These are phyloP conservation scores for Ispidina picta DNA, from an alignment of 2,797 vertebrate genomes.

Conservation along the genomic window DNA sequence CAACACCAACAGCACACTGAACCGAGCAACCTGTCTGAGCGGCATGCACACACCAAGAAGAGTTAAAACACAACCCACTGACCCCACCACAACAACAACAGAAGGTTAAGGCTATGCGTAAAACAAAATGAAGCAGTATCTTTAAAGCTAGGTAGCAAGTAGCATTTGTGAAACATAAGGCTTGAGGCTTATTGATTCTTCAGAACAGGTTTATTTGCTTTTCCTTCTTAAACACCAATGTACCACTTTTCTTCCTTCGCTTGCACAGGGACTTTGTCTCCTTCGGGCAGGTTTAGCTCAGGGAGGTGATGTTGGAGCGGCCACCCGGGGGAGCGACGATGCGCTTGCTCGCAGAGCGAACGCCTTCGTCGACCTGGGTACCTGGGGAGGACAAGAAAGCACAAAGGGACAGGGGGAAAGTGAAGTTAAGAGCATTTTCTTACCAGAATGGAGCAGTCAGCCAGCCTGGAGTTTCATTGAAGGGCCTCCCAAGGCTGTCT, in stretches of 20 bases:
- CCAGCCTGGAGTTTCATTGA: background rate
- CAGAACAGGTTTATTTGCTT: constrained; percentile 81
- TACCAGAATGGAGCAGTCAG: background rate
- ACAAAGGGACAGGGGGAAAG: background rate
- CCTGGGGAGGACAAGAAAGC: constrained; percentile 55
- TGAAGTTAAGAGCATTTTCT: background rate
- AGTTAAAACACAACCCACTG: constrained; percentile 27
- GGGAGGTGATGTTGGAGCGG: constrained; percentile 96
- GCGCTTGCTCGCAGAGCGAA: constrained; percentile 92
- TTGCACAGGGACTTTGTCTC: constrained; percentile 48
- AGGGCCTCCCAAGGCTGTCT: background rate
- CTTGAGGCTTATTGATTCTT: constrained; percentile 94
- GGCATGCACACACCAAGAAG: constrained; percentile 78
- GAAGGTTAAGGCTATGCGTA: constrained; percentile 80
- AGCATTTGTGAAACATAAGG: constrained; percentile 93
- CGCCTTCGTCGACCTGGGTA: constrained; percentile 79
- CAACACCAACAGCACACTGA: constrained; percentile 73
- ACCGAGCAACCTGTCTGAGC: constrained; percentile 73
- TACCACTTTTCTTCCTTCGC: constrained; percentile 78
- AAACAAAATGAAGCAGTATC: constrained; percentile 86
- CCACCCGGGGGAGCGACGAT: constrained; percentile 94
- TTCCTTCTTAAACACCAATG: constrained; percentile 78
- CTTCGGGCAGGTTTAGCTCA: constrained; percentile 85
- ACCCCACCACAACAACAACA: constrained; percentile 40
- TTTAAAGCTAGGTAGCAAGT: constrained; percentile 88